Conservation (phyloP, 2,888 invertebrate genomes). For the Tetragonula carbonaria region DNA sequence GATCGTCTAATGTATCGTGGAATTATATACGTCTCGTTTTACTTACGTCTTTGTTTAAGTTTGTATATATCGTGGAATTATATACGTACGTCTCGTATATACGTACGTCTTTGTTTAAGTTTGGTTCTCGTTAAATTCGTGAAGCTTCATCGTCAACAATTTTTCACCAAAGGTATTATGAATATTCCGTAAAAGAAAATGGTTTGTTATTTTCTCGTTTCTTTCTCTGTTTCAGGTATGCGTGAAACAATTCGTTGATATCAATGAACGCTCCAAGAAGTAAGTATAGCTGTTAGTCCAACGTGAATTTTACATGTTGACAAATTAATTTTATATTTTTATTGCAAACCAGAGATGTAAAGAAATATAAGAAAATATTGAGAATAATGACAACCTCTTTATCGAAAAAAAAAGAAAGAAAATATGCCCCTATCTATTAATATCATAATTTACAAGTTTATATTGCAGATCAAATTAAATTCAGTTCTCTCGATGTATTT, state of each 20-base stretch:
- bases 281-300: neutral
- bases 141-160: neutral
- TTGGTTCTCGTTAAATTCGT: neutral
- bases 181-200: neutral
- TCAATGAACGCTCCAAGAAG: neutral
- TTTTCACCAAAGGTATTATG: neutral
- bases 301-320: neutral
- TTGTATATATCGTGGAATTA: neutral
- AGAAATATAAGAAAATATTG: too few relatives aligned
- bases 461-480: too few relatives aligned
- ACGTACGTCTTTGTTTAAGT: neutral
- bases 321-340: too few relatives aligned
- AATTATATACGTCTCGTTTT: neutral
- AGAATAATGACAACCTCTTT: too few relatives aligned
- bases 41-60: neutral
- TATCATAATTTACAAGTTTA: too few relatives aligned
- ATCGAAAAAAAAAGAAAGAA: too few relatives aligned
- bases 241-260: neutral
- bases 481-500: too few relatives aligned
- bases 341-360: too few relatives aligned
- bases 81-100: neutral
- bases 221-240: slow-evolving; percentile 49
- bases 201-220: slow-evolving; percentile 66
- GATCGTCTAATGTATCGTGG: neutral
- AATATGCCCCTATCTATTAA: too few relatives aligned